phyloP scores from a whole-genome alignment of 2,797 vertebrate species.

The Dryobates pubescens region DNA sequence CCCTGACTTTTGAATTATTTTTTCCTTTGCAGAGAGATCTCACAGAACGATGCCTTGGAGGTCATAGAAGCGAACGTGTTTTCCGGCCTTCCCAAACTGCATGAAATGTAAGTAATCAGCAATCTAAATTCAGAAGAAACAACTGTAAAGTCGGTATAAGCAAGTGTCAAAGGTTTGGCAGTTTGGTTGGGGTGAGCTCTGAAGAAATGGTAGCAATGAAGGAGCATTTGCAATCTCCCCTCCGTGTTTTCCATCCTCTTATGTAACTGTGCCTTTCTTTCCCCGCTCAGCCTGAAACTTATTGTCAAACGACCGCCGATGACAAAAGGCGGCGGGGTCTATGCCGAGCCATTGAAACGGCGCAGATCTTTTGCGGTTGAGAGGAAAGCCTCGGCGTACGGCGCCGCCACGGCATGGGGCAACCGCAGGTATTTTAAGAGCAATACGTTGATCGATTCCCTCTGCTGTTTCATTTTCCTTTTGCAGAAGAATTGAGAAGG shows the following conservation, averaged over 20 bases:
- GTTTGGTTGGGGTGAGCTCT: not conserved
- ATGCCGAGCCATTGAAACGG: not conserved
- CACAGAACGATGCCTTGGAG: slow-evolving; percentile 82
- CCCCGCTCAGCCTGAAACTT: not conserved
- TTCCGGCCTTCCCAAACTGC: slow-evolving; percentile 78
- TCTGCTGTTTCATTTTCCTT: slow-evolving; percentile 22
- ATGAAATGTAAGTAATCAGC: slow-evolving; percentile 82
- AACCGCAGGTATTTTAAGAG: not conserved
- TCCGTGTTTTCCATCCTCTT: not conserved
- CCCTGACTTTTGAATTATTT: slow-evolving; percentile 57
- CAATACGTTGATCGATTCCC: not conserved
- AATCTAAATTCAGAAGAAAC: slow-evolving; percentile 36
- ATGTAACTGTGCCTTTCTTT: not conserved
- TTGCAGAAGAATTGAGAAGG: slow-evolving; percentile 91
- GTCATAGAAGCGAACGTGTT: slow-evolving; percentile 81
- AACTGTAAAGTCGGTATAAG: slow-evolving; percentile 32
- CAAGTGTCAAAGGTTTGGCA: slow-evolving; percentile 10
- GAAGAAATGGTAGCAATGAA: not conserved
- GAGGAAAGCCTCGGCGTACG: not conserved
- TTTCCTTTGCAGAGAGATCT: slow-evolving; percentile 79
- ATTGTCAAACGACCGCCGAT: not conserved
- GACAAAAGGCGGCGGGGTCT: not conserved
- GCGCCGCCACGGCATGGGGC: not conserved
- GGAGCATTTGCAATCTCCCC: not conserved
- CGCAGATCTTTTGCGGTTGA: not conserved